phyloP scores from a whole-genome alignment of 2,888 invertebrate species.

The Campoplex nolae region DNA sequence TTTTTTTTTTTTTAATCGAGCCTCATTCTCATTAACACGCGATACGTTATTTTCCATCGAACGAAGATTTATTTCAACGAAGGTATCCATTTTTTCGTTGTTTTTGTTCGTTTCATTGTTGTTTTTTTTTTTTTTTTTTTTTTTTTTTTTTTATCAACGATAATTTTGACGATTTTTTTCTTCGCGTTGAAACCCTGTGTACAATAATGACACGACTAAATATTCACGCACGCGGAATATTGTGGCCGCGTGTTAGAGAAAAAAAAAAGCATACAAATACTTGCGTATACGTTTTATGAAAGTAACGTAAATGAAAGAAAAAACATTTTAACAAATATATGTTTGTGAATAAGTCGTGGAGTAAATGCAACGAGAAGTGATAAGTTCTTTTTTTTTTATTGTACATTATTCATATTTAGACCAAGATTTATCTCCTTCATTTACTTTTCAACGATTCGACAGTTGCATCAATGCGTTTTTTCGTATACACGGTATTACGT shows the following conservation, averaged over 20 bases:
- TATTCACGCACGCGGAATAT: constrained; percentile 43
- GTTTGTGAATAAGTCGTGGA: constrained; percentile 54
- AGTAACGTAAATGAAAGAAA: constrained; percentile 6
- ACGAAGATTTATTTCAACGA: constrained; percentile 38
- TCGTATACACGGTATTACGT: constrained; percentile 30
- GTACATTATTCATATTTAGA: constrained; percentile 28
- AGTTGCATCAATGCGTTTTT: constrained; percentile 28
- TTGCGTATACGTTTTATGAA: constrained; percentile 37
- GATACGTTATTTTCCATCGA: constrained; percentile 52
- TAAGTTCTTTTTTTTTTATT: constrained; percentile 20
- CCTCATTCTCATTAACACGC: constrained; percentile 47
- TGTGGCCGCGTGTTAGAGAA: background rate
- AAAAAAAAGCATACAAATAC: constrained; percentile 23
- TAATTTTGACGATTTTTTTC: background rate
- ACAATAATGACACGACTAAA: background rate
- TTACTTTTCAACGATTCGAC: constrained; percentile 36
- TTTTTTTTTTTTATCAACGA: constrained; percentile 16
- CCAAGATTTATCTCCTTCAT: constrained; percentile 28
- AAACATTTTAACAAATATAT: constrained; percentile 57
- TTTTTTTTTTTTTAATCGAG: constrained; percentile 37
- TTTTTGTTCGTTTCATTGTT: constrained; percentile 22
- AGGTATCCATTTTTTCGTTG: background rate
- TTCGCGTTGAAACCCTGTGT: background rate
- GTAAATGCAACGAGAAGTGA: constrained; percentile 50
- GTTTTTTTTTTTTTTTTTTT: constrained; percentile 26